Evolutionary conservation across 2,113 vertebrate species (phyloP), one percentile per base, ranked within the genome.

Genomic region (Octodon degus): DNA sequence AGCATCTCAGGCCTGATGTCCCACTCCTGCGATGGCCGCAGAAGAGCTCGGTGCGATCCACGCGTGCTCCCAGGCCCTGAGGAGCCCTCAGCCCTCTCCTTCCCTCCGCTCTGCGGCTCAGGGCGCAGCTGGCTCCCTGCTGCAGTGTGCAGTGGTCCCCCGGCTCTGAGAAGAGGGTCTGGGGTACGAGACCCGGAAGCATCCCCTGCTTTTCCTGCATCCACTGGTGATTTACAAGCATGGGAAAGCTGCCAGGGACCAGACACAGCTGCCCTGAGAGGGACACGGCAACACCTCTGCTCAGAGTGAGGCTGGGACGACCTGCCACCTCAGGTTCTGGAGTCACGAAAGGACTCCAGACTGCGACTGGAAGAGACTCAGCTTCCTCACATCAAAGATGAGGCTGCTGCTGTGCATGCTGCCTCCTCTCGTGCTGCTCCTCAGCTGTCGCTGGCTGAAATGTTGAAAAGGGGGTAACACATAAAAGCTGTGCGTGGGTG

Each of bases 21-120:
- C 32, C 63, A 5, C 55, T 40, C 8, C 6, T 11, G 32, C n/a
- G 11, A 53, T 0, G 0, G 37, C 34, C 7, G 0, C 40, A 9
- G 58, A 10, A 6, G 43, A 3, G 0, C 9, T 50, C 1, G 5
- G 16, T 37, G n/a, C 63, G 67, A 58, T 19, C 32, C 32, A 34
- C 2, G 32, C 17, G 67, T 68, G 3, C 40, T 47, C 25, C 94
- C 55, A 30, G 86, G 63, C 8, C 11, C 16, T 13, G 20, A 32
- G 34, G 0, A 1, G 25, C 13, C 1, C 4, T 58, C 10, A 84
- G 60, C 32, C 20, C 82, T 32, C 74, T 30, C 5, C 40, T 25
- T 16, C 43, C 22, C 40, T n/a, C 11, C 34, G 32, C 12, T 47
- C 55, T 77, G 47, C 37, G 7, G 60, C 22, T 32, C 40, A 40